Conservation (phyloP, 2,113 vertebrate species). For the Ceuthmochares aereus region DNA sequence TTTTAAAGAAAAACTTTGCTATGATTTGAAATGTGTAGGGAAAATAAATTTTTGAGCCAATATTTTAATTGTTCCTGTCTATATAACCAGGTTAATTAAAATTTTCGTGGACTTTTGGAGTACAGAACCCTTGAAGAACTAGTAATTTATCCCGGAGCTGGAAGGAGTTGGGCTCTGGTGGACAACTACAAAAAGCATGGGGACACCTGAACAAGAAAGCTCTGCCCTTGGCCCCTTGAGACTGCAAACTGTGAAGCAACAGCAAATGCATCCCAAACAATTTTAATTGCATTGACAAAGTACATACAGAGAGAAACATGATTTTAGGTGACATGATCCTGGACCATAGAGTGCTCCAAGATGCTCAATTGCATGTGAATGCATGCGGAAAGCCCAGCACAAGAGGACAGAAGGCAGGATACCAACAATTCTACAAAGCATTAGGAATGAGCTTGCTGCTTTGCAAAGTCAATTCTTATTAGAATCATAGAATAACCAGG, state of each 20-base stretch:
- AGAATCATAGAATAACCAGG: too few relatives aligned
- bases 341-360: background rate
- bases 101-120: background rate
- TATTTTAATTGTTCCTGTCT: background rate
- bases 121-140: background rate
- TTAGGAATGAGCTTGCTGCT: background rate
- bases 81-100: background rate
- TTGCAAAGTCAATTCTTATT: background rate
- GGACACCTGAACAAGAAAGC: background rate
- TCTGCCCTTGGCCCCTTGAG: background rate
- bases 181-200: too few relatives aligned
- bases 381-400: rapidly evolving
- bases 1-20: background rate
- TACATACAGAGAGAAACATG: background rate
- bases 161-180: background rate
- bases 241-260: background rate
- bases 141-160: background rate
- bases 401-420: background rate
- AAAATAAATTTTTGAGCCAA: background rate
- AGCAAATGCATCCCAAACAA: background rate
- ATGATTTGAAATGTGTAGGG: background rate
- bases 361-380: background rate
- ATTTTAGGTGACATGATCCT: too few relatives aligned
- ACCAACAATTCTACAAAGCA: background rate
- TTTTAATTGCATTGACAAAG: background rate